Percentiles rank a stretch among this genome's conserved stretches.
Conservation (phyloP, 2,888 invertebrate species). For the Leptodirus hochenwartii region DNA sequence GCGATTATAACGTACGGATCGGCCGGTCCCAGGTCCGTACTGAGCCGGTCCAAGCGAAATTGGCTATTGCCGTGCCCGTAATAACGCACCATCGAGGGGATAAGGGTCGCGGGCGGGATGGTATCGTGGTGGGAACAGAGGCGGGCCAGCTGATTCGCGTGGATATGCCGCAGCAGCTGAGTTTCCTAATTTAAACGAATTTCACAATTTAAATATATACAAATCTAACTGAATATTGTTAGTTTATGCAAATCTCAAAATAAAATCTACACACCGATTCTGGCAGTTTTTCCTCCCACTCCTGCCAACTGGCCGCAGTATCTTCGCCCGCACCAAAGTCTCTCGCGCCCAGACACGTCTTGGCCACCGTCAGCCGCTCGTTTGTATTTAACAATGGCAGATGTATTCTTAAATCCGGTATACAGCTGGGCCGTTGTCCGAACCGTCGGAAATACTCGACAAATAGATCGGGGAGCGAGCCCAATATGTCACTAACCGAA, state of each 20-base stretch:
- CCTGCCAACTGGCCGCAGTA: too few species aligned
- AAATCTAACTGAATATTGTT: not conserved
- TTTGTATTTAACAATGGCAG: conserved; percentile 43
- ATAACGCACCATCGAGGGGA: conserved; percentile 40
- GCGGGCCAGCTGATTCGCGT: conserved; percentile 55
- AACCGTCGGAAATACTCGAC: conserved; percentile 65
- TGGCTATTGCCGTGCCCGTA: conserved; percentile 42
- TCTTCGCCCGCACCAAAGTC: too few species aligned
- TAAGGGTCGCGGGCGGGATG: conserved; percentile 30
- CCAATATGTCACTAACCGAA: conserved; percentile 35
- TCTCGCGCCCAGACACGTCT: too few species aligned
- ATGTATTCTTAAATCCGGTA: conserved; percentile 64
- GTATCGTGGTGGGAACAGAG: conserved; percentile 47
- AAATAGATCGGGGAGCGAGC: conserved; percentile 48
- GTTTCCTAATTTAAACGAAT: conserved; percentile 31
- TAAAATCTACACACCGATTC: not conserved
- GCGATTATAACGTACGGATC: conserved; percentile 71
- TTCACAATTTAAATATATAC: conserved; percentile 1
- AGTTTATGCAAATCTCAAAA: conserved; percentile 1
- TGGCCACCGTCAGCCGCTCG: conserved; percentile 37
- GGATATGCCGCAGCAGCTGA: conserved; percentile 69
- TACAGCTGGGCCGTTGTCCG: conserved; percentile 74
- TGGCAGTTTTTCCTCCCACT: too few species aligned
- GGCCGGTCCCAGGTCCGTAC: conserved; percentile 53
- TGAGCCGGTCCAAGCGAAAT: conserved; percentile 36